These are phyloP conservation scores for Psilopsiagon aurifrons DNA, from an alignment of 2,113 vertebrate species.

Conservation along the genomic window DNA sequence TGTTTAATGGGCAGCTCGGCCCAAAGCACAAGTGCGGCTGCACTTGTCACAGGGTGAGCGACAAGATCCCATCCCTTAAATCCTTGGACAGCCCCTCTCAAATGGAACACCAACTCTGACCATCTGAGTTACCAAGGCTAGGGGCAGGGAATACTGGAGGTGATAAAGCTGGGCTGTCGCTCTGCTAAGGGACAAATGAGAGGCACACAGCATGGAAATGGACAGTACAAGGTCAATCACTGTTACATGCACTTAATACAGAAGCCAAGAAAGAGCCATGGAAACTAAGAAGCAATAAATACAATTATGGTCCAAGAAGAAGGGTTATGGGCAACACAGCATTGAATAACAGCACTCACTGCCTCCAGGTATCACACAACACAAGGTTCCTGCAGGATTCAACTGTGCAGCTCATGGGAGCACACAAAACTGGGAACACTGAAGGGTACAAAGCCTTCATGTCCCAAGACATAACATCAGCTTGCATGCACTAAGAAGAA, in stretches of 20 bases:
- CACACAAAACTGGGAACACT: neutral
- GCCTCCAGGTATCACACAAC: neutral
- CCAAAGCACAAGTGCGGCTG: neutral
- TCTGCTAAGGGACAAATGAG: neutral
- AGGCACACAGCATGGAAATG: neutral
- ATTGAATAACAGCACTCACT: neutral
- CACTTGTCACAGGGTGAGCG: neutral
- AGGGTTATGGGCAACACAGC: neutral
- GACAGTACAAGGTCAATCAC: neutral
- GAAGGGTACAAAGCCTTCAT: neutral
- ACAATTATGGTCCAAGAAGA: neutral
- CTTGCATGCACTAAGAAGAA: neutral
- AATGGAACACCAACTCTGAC: neutral
- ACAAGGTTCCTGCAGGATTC: neutral
- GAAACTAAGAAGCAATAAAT: neutral
- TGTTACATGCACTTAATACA: accelerated
- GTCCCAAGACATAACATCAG: neutral
- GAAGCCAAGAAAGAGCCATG: neutral
- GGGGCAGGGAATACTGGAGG: neutral
- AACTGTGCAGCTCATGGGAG: accelerated
- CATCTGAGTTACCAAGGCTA: neutral
- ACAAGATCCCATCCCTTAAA: neutral
- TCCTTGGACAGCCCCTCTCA: neutral
- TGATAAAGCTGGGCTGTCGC: neutral
- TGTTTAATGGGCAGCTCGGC: neutral